phyloP scores from a whole-genome alignment of 2,113 vertebrate genomes.

The Sisor rabdophorus region DNA sequence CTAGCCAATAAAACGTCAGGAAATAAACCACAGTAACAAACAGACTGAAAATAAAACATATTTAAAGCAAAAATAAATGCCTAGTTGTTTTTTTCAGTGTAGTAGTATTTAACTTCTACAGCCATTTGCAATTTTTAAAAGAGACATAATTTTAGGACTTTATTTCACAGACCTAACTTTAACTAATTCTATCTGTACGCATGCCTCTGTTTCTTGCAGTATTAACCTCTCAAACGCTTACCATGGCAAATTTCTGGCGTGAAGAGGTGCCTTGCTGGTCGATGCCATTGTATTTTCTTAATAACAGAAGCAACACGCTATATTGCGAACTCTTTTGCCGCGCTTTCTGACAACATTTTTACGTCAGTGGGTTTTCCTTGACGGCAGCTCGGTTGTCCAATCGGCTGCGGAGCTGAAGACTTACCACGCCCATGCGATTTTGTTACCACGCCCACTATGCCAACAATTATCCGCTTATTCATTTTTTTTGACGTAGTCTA shows the following conservation, averaged over 20 bases:
- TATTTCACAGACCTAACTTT: not conserved
- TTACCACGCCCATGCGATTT: not conserved
- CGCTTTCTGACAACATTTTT: slow-evolving; percentile 47
- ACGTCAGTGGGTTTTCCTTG: not conserved
- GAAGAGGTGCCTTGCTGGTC: slow-evolving; percentile 49
- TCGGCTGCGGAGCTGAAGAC: not conserved
- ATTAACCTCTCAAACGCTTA: slow-evolving; percentile 47
- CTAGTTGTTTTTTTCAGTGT: not conserved
- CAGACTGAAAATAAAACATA: no score
- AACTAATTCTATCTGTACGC: not conserved
- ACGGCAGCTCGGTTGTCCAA: slow-evolving; percentile 36
- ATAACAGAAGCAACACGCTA: not conserved
- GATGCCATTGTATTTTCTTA: slow-evolving; percentile 57
- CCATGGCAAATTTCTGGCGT: slow-evolving; percentile 69
- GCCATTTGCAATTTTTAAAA: no score
- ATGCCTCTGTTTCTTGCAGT: not conserved
- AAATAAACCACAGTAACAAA: not conserved
- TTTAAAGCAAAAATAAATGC: not conserved
- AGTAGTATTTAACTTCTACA: not conserved
- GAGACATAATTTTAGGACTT: not conserved
- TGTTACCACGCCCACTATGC: not conserved
- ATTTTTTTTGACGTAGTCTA: no score
- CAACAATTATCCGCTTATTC: not conserved
- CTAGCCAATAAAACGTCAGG: not conserved
- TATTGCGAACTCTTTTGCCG: slow-evolving; percentile 57